Evolutionary conservation across 2,797 vertebrate species (phyloP), one percentile per base, ranked within the genome.

Genomic region (Hyperoplus lanceolatus): DNA sequence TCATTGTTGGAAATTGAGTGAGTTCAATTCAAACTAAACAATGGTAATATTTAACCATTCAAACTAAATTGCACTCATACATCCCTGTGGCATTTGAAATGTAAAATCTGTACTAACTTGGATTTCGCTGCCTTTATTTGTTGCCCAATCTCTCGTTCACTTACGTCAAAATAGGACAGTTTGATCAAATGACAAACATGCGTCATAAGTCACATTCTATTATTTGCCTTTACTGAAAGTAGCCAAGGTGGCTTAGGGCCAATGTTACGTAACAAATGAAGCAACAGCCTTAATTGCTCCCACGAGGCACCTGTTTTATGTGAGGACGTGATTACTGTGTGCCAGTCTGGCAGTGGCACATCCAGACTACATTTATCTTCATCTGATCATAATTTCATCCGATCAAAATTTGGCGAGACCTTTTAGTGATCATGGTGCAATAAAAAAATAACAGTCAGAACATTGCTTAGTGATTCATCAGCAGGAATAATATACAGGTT

Each of bases 211-310:
- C 42, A 1, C 6, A 29, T 79, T 65, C 82, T 45, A 76, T 18
- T 70, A 56, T 78, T 81, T 82, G 55, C 42, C 5, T 72, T 60
- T 48, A 13, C 58, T 49, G 21, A 77, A 29, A 85, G 73, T 18
- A 79, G 60, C 73, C 53, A 41, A 9, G 36, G 21, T 69, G 85
- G 72, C 68, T 70, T 36, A 6, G 57, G 77, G 85, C 58, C 85
- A 70, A 36, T 53, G 36, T 91, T 90, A 77, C 6, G 45, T 57
- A 91, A 92, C 55, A 42, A 29, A 18, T 62, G 6, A 80, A 54
- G 64, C 16, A 39, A 84, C 42, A 36, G 57, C 12, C 43, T 50
- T 3, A 13, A 75, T 56, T 80, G 54, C 43, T 13, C 58, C 16
- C 7, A 8, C 8, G 7, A 61, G 21, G 39, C 45, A 70, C 41